Conservation (phyloP, 2,888 invertebrate species). For the Pseudeuparius sepicola region DNA sequence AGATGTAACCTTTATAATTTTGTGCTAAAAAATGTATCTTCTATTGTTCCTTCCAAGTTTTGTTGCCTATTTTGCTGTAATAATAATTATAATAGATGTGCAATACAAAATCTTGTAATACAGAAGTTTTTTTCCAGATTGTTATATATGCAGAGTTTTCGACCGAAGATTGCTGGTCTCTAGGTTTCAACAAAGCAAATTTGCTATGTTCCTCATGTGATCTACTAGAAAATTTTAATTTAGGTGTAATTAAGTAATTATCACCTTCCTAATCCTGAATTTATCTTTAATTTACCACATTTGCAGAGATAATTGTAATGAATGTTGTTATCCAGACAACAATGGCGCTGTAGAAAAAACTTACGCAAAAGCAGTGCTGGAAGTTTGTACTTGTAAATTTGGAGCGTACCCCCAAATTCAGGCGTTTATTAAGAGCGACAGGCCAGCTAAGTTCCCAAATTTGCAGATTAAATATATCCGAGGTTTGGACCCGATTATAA, state of each 20-base stretch:
- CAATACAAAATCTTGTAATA: too few relatives aligned
- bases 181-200: conserved; percentile 80
- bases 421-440: conserved; percentile 92
- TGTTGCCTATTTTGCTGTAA: too few relatives aligned
- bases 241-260: conserved; percentile 51
- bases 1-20: too few relatives aligned
- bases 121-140: conserved; percentile 20
- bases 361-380: conserved; percentile 84
- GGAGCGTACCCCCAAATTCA: conserved; percentile 96
- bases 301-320: conserved; percentile 55
- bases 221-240: conserved; percentile 64
- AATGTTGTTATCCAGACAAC: conserved; percentile 73
- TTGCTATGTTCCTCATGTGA: conserved; percentile 85
- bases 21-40: too few relatives aligned
- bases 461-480: conserved; percentile 86
- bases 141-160: conserved; percentile 41
- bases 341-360: conserved; percentile 54
- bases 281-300: conserved; percentile 3
- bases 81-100: too few relatives aligned
- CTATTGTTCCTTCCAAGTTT: too few relatives aligned
- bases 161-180: conserved; percentile 70
- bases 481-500: conserved; percentile 90
- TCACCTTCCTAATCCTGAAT: background rate
- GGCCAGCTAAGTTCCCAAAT: conserved; percentile 82
- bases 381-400: conserved; percentile 98